Conservation (phyloP, 1,140 invertebrate species). For the Bombus cullumanus region DNA sequence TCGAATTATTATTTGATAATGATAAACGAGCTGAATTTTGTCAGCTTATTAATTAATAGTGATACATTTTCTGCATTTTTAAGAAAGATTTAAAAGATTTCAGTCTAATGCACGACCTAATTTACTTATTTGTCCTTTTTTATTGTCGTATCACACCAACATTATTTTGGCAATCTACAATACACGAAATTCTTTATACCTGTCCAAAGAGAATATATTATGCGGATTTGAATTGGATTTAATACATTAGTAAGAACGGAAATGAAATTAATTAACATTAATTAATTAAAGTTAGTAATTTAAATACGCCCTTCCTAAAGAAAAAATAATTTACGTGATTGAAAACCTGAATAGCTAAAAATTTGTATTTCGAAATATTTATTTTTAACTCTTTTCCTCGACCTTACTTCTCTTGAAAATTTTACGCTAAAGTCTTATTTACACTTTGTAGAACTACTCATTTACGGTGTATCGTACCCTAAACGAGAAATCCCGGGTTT, state of each 20-base stretch:
- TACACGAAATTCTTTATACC: not conserved
- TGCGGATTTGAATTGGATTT: not conserved
- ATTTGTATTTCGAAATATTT: not conserved
- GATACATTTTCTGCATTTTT: not conserved
- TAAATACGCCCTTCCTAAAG: too few species aligned
- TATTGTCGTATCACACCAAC: not conserved
- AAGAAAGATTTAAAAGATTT: not conserved
- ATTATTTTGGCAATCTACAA: not conserved
- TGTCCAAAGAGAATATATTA: not conserved
- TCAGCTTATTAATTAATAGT: not conserved
- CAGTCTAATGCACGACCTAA: not conserved
- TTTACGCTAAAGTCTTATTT: not conserved
- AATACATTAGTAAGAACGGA: not conserved
- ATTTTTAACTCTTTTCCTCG: not conserved
- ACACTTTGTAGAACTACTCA: not conserved
- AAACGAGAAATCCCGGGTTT: not conserved
- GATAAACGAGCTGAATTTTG: not conserved
- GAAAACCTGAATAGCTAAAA: not conserved
- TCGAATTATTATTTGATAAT: too few species aligned
- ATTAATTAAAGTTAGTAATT: too few species aligned
- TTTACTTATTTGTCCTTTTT: not conserved
- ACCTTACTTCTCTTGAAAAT: not conserved
- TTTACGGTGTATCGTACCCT: too few species aligned
- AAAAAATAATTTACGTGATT: too few species aligned
- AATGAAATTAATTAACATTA: too few species aligned